Base-by-base conservation (phyloP, 1,140 invertebrate species). In the Sarcophaga peregrina region DNA sequence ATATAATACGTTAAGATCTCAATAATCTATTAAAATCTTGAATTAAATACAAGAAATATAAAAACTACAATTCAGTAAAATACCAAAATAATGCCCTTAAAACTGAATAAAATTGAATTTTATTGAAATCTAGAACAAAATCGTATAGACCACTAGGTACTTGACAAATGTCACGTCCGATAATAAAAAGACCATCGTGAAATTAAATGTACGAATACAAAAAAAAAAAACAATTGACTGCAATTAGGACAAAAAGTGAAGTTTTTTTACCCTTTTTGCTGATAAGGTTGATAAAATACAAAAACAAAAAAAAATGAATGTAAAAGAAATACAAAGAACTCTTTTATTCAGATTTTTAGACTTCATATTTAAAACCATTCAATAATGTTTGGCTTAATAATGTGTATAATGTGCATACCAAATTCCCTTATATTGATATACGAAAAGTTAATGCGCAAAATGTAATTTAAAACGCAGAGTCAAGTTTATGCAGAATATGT, bases 381-480 rank as follows among this genome's bases (percentile, higher is more conserved):
- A 52, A 52, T 52, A 68, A 8, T 68, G n/a, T 20, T 20, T 68
- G n/a, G 10, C 62, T 68, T 62, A 20, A 68, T 15, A 68, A 17
- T 17, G 20, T 17, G 5, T 15, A 5, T 25, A 68, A 58, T 58
- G 54, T 58, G n/a, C 54, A 58, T 58, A 13, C 13, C 11, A 58
- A 58, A 58, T n/a, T 6, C 7, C 6, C 54, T 37, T 37, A 58
- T 58, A 58, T 58, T 58, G 15, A 58, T 37, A 37, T 37, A 37
- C 25, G 4, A 37, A 37, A 58, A 58, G n/a, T n/a, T n/a, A 58
- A 58, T 58, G 54, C 54, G 54, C 54, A 58, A 58, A 58, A 58
- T 58, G 54, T 58, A 58, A 58, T 58, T 58, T 58, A 58, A 58
- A 58, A 58, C 54, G 13, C 15, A 58, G 54, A 58, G 54, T 58